Conservation (phyloP, 1,140 invertebrate species). For the Parapsyche elsis region DNA sequence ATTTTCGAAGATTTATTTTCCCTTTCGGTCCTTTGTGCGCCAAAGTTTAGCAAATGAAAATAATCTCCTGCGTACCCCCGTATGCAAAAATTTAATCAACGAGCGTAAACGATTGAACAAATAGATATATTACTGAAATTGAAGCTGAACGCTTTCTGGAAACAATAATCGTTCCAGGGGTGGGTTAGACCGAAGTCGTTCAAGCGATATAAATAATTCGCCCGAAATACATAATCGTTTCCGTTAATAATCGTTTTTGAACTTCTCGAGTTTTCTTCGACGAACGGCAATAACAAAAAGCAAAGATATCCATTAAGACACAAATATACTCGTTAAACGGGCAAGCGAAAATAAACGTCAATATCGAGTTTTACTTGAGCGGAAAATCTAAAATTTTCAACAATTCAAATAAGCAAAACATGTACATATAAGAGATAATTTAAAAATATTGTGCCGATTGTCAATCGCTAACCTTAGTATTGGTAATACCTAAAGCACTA, state of each 20-base stretch:
- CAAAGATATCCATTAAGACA: conserved; percentile 37
- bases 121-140: too few species aligned
- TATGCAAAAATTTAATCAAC: conserved; percentile 7
- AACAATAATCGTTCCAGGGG: too few species aligned
- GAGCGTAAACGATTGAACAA: neutral
- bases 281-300: neutral
- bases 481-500: too few species aligned
- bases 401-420: too few species aligned
- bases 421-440: too few species aligned
- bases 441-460: too few species aligned
- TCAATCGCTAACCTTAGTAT: too few species aligned
- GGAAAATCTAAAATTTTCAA: conserved; percentile 14
- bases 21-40: neutral
- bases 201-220: too few species aligned
- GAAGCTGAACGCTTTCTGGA: too few species aligned
- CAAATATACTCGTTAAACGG: neutral
- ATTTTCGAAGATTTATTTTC: conserved; percentile 30
- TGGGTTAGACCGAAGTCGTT: too few species aligned
- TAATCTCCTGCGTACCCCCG: conserved; percentile 2
- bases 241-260: conserved; percentile 21
- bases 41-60: neutral
- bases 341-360: too few species aligned
- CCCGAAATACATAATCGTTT: conserved; percentile 7
- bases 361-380: conserved; percentile 7
- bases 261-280: conserved; percentile 13